Evolutionary conservation across 2,113 vertebrate species (phyloP).

Genomic region (Phaetusa simplex): DNA sequence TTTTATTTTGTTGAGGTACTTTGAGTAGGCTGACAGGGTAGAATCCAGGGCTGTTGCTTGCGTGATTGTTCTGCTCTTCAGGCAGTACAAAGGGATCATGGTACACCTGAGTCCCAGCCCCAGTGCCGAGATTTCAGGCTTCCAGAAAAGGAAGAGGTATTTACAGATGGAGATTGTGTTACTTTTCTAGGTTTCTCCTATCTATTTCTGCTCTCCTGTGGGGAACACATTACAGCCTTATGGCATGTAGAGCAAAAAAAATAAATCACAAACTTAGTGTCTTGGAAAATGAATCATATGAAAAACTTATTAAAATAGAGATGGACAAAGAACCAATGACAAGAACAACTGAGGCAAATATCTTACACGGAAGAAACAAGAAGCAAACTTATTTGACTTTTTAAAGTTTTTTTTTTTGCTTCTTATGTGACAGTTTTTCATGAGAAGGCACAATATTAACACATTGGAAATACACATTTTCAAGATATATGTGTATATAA

Average conservation of each 20-base stretch:
- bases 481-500: too few relatives aligned
- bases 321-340: not conserved
- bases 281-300: not conserved
- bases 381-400: not conserved
- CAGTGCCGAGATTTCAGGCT: not conserved
- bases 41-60: not conserved
- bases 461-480: not conserved
- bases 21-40: not conserved
- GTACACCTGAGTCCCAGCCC: not conserved
- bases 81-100: not conserved
- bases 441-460: not conserved
- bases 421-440: not conserved
- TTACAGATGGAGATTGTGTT: not conserved
- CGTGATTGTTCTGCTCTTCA: not conserved
- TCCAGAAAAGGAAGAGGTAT: not conserved
- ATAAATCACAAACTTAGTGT: too few relatives aligned
- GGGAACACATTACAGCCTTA: not conserved
- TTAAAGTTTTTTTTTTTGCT: not conserved
- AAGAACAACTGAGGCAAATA: not conserved
- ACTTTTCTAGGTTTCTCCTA: not conserved
- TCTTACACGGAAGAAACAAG: not conserved
- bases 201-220: not conserved
- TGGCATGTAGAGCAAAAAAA: not conserved
- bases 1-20: not conserved
- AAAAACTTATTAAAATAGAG: not conserved